These are phyloP conservation scores for Brachyrhaphis roseni DNA, from an alignment of 2,797 vertebrate species.

Conservation along the genomic window DNA sequence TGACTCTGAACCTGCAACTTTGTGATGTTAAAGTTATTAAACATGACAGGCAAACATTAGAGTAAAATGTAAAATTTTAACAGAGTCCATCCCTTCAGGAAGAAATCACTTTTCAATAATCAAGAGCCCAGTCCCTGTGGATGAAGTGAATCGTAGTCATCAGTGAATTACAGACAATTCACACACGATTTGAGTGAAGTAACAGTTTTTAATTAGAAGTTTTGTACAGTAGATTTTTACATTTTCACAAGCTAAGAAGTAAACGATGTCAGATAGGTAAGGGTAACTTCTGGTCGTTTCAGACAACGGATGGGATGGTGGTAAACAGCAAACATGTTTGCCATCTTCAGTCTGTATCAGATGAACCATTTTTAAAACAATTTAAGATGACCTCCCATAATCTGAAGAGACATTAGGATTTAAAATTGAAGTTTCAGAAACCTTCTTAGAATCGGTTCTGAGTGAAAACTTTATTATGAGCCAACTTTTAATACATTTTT, in stretches of 20 bases:
- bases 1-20: not conserved
- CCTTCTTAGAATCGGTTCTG: slow-evolving; percentile 28
- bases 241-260: slow-evolving; percentile 83
- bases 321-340: slow-evolving; percentile 59
- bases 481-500: not conserved
- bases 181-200: slow-evolving; percentile 59
- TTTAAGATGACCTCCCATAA: slow-evolving; percentile 1
- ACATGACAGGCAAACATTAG: not conserved
- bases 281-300: slow-evolving; percentile 46
- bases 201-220: slow-evolving; percentile 77
- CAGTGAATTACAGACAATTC: slow-evolving; percentile 27
- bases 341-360: slow-evolving; percentile 31
- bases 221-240: slow-evolving; percentile 84
- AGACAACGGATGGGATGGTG: slow-evolving; percentile 57
- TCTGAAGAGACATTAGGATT: slow-evolving; percentile 12
- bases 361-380: not conserved
- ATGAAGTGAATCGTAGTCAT: no score
- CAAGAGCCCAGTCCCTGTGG: no score
- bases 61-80: no score
- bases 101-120: no score
- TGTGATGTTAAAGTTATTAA: not conserved
- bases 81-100: no score
- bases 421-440: slow-evolving; percentile 13
- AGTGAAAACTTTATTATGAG: not conserved
- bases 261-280: slow-evolving; percentile 66